phyloP scores from a whole-genome alignment of 2,888 invertebrate genomes.

The Augiades crinisus region DNA sequence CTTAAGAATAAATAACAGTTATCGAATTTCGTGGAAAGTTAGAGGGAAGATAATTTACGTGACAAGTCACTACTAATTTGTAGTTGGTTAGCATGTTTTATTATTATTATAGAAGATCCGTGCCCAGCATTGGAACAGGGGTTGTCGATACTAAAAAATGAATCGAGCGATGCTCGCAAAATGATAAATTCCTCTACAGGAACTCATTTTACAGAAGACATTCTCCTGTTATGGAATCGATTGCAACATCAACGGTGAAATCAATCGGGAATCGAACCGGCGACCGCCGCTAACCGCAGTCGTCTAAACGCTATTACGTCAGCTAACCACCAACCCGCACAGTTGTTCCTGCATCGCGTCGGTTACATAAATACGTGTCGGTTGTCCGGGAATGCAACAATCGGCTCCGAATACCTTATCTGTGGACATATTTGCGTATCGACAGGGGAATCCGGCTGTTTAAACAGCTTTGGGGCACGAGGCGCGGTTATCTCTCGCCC shows the following conservation, averaged over 20 bases:
- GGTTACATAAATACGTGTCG: constrained; percentile 4
- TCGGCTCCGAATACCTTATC: constrained; percentile 12
- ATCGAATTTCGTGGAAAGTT: too few species aligned
- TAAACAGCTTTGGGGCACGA: constrained; percentile 25
- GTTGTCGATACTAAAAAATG: too few species aligned
- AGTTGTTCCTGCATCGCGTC: neutral
- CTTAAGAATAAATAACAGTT: neutral
- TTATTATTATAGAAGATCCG: too few species aligned
- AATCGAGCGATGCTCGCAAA: too few species aligned
- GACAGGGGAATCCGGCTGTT: constrained; percentile 28
- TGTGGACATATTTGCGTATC: constrained; percentile 25
- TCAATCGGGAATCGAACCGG: constrained; percentile 3
- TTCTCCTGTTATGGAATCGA: neutral
- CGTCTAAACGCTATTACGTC: constrained; percentile 3
- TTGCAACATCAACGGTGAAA: neutral
- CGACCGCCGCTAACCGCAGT: constrained; percentile 4
- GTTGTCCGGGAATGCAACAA: neutral
- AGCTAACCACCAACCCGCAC: constrained; percentile 1
- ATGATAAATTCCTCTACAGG: too few species aligned
- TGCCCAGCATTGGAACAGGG: too few species aligned
- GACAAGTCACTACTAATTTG: too few species aligned
- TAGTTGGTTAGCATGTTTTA: too few species aligned
- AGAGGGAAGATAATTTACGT: too few species aligned
- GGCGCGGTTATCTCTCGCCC: neutral
- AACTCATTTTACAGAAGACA: too few species aligned